A percentile compares a stretch with the other conserved stretches of the same genome.
These are phyloP conservation scores for Rhinophrynus dorsalis DNA, from an alignment of 2,797 vertebrate species.

Conservation along the genomic window DNA sequence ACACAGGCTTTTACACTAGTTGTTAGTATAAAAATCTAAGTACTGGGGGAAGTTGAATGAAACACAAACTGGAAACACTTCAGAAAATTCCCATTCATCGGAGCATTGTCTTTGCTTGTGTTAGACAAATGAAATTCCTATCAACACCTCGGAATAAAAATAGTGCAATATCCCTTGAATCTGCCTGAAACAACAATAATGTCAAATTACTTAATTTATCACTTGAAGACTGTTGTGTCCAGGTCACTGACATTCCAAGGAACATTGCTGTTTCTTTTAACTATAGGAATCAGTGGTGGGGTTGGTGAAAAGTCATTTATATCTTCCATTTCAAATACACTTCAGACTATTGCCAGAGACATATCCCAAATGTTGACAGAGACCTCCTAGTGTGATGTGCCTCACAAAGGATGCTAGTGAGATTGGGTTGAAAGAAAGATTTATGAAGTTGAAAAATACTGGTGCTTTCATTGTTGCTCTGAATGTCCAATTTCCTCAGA, in stretches of 20 bases:
- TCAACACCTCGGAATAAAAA: background rate
- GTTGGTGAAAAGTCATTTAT: background rate
- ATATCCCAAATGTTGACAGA: background rate
- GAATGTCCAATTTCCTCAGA: too few relatives aligned
- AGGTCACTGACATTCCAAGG: background rate
- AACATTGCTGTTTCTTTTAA: background rate
- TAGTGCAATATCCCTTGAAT: background rate
- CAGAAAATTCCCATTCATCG: too few relatives aligned
- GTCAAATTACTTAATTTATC: background rate
- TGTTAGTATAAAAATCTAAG: too few relatives aligned
- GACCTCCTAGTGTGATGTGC: background rate
- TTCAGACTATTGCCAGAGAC: slow-evolving; percentile 3
- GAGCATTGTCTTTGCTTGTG: too few relatives aligned
- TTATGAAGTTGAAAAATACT: background rate
- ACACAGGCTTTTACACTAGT: too few relatives aligned
- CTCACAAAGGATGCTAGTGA: background rate
- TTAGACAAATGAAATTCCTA: background rate
- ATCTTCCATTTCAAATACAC: slow-evolving; percentile 2
- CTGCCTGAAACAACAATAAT: background rate
- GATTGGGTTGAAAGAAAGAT: background rate
- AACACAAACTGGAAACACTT: too few relatives aligned
- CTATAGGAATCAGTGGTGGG: background rate
- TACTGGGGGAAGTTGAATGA: too few relatives aligned
- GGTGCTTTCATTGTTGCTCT: background rate
- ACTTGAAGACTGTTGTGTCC: background rate